phyloP scores from a whole-genome alignment of 2,888 invertebrate genomes.

The Meteorus cinctellus region DNA sequence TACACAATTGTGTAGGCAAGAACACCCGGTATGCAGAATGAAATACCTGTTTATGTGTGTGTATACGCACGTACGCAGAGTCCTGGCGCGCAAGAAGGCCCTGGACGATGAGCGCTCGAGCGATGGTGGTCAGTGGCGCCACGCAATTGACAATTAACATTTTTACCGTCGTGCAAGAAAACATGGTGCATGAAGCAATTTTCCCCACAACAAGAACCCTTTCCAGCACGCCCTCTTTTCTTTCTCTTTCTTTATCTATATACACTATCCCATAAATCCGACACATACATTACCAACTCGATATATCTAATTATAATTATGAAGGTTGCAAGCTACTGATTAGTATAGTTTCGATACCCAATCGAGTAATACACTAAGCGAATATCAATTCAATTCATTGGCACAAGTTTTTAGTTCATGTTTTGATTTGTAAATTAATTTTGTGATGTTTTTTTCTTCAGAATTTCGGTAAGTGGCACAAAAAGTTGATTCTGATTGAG shows the following conservation, averaged over 20 bases:
- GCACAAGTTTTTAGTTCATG: too few species aligned
- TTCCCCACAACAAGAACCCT: conserved; percentile 14
- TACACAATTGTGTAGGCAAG: background rate
- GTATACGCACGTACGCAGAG: background rate
- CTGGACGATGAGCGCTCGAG: conserved; percentile 19
- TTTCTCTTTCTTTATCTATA: conserved; percentile 23
- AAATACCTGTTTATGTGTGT: conserved; percentile 17
- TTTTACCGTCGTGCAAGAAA: conserved; percentile 69
- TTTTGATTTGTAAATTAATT: background rate
- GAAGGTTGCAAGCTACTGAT: conserved; percentile 60
- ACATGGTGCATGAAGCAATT: conserved; percentile 55
- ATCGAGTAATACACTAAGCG: too few species aligned
- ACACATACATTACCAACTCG: conserved; percentile 38
- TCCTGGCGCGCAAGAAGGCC: background rate
- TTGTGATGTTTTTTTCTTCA: too few species aligned
- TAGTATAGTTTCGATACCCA: background rate
- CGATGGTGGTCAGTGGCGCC: conserved; percentile 61
- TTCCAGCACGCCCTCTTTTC: conserved; percentile 28
- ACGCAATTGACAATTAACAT: conserved; percentile 72
- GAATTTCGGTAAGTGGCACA: too few species aligned
- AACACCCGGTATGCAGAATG: conserved; percentile 43
- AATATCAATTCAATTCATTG: too few species aligned
- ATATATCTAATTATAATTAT: conserved; percentile 69
- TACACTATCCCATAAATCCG: background rate
- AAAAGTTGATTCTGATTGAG: too few species aligned